These are phyloP conservation scores for Anseranas semipalmata DNA, from an alignment of 2,113 vertebrate species.

Conservation along the genomic window DNA sequence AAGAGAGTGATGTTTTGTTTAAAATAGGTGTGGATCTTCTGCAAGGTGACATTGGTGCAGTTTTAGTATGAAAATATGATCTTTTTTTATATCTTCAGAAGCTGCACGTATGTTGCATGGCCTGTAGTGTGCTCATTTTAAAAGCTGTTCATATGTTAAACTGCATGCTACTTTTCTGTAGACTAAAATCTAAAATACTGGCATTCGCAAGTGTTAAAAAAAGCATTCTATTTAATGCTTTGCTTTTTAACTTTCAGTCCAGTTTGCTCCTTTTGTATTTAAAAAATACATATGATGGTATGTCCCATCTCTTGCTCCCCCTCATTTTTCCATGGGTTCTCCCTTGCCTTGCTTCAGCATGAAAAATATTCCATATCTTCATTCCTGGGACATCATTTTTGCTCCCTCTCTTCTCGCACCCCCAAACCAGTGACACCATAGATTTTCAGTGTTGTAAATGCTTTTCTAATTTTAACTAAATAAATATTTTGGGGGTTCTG, in stretches of 20 bases:
- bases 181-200: background rate
- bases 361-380: slow-evolving; percentile 56
- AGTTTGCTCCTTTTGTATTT: slow-evolving; percentile 14
- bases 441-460: background rate
- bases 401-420: background rate
- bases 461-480: background rate
- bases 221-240: slow-evolving; percentile 32
- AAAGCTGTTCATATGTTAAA: slow-evolving; percentile 25
- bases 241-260: slow-evolving; percentile 38
- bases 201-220: background rate
- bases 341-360: slow-evolving; percentile 64
- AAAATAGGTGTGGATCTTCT: slow-evolving; percentile 64
- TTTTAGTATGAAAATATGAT: slow-evolving; percentile 70
- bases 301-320: slow-evolving; percentile 54
- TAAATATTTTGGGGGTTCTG: background rate
- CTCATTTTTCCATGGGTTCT: slow-evolving; percentile 57
- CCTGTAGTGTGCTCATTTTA: slow-evolving; percentile 59
- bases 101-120: slow-evolving; percentile 57
- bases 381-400: slow-evolving; percentile 53
- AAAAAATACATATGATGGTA: slow-evolving; percentile 48
- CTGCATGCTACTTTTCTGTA: slow-evolving; percentile 19
- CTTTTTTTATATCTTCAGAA: slow-evolving; percentile 58
- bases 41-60: slow-evolving; percentile 78
- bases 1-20: slow-evolving; percentile 23
- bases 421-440: rapidly evolving